These are phyloP conservation scores for Petrocephalus sullivani DNA, from an alignment of 2,797 vertebrate genomes.

Conservation along the genomic window DNA sequence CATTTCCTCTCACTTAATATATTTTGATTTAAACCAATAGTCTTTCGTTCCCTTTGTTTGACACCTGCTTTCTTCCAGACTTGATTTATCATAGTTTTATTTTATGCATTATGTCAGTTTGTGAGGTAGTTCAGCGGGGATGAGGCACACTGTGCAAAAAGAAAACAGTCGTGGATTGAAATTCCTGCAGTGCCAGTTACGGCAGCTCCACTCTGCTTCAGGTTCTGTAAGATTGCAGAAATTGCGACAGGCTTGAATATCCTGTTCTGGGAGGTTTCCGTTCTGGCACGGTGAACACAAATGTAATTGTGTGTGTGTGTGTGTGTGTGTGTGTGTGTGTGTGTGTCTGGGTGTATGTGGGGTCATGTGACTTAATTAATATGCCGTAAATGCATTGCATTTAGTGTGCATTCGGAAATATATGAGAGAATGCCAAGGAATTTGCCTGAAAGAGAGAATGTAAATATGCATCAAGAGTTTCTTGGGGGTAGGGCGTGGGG, in stretches of 20 bases:
- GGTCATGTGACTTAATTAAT: background rate
- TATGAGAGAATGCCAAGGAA: background rate
- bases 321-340: background rate
- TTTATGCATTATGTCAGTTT: background rate
- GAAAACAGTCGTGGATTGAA: background rate
- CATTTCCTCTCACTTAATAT: background rate
- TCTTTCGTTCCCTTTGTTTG: background rate
- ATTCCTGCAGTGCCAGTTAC: conserved; percentile 7
- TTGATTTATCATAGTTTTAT: background rate
- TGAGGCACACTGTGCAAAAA: background rate
- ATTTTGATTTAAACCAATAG: background rate
- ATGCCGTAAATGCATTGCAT: background rate
- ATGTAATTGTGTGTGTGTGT: background rate
- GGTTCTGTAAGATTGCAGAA: background rate
- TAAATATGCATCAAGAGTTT: background rate
- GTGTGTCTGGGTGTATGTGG: too few species aligned
- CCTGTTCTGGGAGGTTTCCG: background rate
- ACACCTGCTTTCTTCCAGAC: background rate
- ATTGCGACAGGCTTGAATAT: background rate
- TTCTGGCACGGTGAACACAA: background rate
- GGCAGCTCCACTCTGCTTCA: background rate
- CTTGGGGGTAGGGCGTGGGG: background rate
- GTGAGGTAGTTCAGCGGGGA: background rate
- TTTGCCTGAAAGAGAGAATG: background rate
- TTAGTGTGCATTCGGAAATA: background rate